phyloP scores from a whole-genome alignment of 2,797 vertebrate genomes.

The Neopelma chrysocephalum region DNA sequence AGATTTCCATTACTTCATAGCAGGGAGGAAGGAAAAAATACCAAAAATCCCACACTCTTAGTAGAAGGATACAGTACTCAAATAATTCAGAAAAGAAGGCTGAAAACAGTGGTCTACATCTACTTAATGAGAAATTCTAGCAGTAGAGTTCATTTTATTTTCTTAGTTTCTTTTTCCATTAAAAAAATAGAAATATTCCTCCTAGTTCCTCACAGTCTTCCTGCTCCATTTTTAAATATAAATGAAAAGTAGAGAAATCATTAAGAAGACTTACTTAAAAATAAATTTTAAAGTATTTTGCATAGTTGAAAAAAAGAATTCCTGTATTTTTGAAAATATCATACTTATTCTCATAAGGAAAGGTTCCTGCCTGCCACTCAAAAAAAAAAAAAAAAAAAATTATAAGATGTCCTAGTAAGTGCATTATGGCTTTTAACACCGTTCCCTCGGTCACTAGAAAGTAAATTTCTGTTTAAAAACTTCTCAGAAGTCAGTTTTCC shows the following conservation, averaged over 20 bases:
- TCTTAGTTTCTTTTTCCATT: not conserved
- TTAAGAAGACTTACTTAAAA: not conserved
- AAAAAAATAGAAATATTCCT: not conserved
- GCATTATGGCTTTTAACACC: not conserved
- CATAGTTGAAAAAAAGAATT: not conserved
- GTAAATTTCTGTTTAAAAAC: not conserved
- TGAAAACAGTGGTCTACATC: not conserved
- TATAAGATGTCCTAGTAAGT: not conserved
- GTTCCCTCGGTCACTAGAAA: not conserved
- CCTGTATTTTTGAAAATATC: not conserved
- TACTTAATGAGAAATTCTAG: not conserved
- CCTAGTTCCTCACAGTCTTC: not conserved
- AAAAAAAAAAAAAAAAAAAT: not conserved
- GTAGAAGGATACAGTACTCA: not conserved
- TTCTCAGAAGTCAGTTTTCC: not conserved
- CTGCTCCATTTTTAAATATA: not conserved
- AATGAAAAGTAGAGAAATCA: not conserved
- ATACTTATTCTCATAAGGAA: not conserved
- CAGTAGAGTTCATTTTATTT: not conserved
- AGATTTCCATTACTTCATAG: not conserved
- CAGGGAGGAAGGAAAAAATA: not conserved
- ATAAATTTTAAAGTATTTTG: not conserved
- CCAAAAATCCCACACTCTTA: fast-evolving
- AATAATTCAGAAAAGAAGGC: not conserved
- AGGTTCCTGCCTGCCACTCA: not conserved